Evolutionary conservation across 2,888 invertebrate species (phyloP).

Genomic region (Ischnus inquisitorius): DNA sequence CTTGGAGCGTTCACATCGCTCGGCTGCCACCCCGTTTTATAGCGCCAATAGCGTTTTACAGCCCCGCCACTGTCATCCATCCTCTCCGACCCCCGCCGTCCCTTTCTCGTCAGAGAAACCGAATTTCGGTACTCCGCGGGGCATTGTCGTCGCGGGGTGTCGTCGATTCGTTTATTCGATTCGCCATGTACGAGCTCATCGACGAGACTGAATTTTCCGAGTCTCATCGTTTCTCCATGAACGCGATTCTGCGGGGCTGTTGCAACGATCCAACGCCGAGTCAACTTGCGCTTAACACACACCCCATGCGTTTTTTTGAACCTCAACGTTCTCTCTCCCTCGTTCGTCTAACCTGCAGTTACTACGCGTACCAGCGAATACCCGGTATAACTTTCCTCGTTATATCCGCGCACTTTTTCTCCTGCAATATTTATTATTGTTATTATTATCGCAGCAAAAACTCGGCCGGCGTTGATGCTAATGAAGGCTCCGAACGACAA

Average conservation of each 20-base stretch:
- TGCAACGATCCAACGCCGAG: constrained; percentile 8
- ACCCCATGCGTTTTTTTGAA: constrained; percentile 11
- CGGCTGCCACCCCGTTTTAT: constrained; percentile 72
- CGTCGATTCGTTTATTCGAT: constrained; percentile 64
- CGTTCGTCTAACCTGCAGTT: constrained; percentile 2
- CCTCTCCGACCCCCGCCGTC: constrained; percentile 13
- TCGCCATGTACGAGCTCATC: constrained; percentile 50
- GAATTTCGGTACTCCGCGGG: constrained; percentile 66
- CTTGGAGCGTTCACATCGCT: constrained; percentile 35
- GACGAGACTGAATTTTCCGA: constrained; percentile 57
- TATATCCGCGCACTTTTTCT: constrained; percentile 28
- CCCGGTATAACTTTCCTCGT: constrained; percentile 48
- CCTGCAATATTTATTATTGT: neutral
- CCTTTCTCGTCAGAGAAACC: constrained; percentile 35
- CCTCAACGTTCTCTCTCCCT: neutral
- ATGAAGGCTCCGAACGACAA: too few relatives aligned
- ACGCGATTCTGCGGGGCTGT: constrained; percentile 22
- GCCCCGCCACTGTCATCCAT: constrained; percentile 44
- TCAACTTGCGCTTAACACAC: neutral
- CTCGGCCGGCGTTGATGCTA: too few relatives aligned
- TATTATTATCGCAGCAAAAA: neutral
- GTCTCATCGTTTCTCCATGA: constrained; percentile 40
- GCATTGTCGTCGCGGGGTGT: constrained; percentile 57
- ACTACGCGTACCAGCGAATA: too few relatives aligned
- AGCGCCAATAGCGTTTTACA: constrained; percentile 77